Evolutionary conservation across 2,113 vertebrate genomes (phyloP).

Genomic region (Pantherophis guttatus): DNA sequence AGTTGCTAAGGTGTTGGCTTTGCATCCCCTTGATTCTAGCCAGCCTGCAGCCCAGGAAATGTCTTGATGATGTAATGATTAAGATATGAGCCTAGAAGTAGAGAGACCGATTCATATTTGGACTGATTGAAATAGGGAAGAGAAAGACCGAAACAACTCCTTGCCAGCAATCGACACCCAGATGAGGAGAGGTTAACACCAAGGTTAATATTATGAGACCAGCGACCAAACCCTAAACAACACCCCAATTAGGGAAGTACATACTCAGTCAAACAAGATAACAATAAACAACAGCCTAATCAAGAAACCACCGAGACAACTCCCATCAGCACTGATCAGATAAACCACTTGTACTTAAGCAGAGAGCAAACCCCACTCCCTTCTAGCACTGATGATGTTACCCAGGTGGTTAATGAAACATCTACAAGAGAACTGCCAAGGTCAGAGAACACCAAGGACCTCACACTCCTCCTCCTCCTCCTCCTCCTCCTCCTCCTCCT

Average conservation of each 20-base stretch:
- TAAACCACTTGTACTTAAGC: not conserved
- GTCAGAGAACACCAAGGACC: too few relatives aligned
- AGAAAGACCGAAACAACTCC: not conserved
- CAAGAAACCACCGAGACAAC: not conserved
- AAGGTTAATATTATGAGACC: not conserved
- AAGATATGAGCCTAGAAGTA: not conserved
- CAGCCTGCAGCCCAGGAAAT: not conserved
- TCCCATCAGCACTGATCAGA: not conserved
- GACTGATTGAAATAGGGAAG: not conserved
- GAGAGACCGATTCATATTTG: not conserved
- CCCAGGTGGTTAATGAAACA: too few relatives aligned
- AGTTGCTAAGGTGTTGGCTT: not conserved
- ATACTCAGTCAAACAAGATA: not conserved
- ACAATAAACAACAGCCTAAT: not conserved
- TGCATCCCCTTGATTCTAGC: not conserved
- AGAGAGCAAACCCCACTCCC: not conserved
- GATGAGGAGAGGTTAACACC: not conserved
- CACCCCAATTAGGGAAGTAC: not conserved
- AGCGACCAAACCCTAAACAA: not conserved
- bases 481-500: too few relatives aligned
- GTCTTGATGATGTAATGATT: not conserved
- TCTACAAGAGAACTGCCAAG: too few relatives aligned
- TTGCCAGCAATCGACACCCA: not conserved
- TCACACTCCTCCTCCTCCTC: too few relatives aligned
- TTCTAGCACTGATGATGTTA: too few relatives aligned